Conservation (phyloP, 92 coral and sea anemone genomes). For the Pocillopora grandis region DNA sequence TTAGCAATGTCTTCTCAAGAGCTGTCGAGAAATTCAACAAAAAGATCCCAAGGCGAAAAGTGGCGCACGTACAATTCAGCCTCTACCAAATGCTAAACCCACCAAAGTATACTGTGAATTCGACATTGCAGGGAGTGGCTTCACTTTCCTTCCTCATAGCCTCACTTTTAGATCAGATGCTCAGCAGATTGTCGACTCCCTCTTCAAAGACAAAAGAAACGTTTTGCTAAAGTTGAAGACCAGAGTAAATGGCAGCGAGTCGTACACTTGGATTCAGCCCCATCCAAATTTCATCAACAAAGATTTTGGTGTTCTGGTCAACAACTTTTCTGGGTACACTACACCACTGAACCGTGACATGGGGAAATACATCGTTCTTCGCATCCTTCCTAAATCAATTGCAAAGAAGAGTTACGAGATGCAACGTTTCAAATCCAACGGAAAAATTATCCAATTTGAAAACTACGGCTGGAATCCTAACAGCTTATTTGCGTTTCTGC, state of each 20-base stretch:
- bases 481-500: constrained; percentile 64
- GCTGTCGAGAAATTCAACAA: not conserved
- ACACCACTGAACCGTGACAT: constrained; percentile 34
- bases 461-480: constrained; percentile 61
- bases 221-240: constrained; percentile 56
- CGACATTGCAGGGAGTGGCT: constrained; percentile 58
- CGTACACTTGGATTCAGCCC: constrained; percentile 34
- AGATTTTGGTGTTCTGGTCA: constrained; percentile 32
- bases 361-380: constrained; percentile 43
- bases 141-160: constrained; percentile 62
- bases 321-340: constrained; percentile 53
- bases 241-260: constrained; percentile 29
- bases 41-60: not conserved
- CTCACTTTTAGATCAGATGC: constrained; percentile 12
- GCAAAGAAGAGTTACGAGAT: not conserved
- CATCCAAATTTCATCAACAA: not conserved
- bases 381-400: constrained; percentile 31
- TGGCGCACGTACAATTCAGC: not conserved
- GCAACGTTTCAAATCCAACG: constrained; percentile 62
- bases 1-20: not conserved
- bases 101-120: constrained; percentile 59
- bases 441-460: constrained; percentile 19
- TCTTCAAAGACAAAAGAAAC: constrained; percentile 49
- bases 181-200: constrained; percentile 22
- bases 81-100: not conserved